A percentile compares a stretch with the other conserved stretches of the same genome.
phyloP scores from a whole-genome alignment of 1,140 invertebrate species.

The Vanessa tameamea region DNA sequence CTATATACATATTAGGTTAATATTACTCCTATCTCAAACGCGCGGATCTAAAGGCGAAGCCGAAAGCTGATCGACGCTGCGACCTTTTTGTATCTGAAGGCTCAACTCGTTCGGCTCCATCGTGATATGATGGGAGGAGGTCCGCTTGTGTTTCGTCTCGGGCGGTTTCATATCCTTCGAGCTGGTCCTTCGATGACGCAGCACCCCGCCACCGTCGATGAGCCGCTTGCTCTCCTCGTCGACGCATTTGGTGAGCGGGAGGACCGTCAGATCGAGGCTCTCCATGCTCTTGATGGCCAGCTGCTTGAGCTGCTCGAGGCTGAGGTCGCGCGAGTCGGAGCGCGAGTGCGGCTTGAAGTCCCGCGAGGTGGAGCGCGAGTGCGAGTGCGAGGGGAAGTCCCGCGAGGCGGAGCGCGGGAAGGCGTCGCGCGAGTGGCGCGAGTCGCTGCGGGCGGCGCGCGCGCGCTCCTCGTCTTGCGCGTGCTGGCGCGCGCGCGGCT shows the following conservation, averaged over 20 bases:
- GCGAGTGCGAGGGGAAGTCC: slow-evolving; percentile 50
- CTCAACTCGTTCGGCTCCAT: slow-evolving; percentile 68
- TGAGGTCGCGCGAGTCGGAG: slow-evolving; percentile 68
- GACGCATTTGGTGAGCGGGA: slow-evolving; percentile 60
- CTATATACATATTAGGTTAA: slow-evolving; percentile 30
- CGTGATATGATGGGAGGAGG: slow-evolving; percentile 75
- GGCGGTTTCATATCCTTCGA: slow-evolving; percentile 79
- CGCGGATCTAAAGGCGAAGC: slow-evolving; percentile 52
- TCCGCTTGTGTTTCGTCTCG: slow-evolving; percentile 67
- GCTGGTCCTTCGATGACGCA: slow-evolving; percentile 82
- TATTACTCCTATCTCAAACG: slow-evolving; percentile 41
- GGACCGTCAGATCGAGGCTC: slow-evolving; percentile 72
- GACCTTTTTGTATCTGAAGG: slow-evolving; percentile 66
- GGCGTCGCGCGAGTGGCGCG: slow-evolving; percentile 52
- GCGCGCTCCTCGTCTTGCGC: slow-evolving; percentile 64
- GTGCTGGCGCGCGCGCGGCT: slow-evolving; percentile 75
- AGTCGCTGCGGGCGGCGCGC: slow-evolving; percentile 54
- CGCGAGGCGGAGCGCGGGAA: slow-evolving; percentile 59
- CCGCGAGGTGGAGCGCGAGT: slow-evolving; percentile 62
- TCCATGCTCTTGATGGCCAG: slow-evolving; percentile 76
- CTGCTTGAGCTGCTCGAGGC: slow-evolving; percentile 71
- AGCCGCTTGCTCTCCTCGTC: slow-evolving; percentile 78
- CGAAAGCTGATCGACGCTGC: slow-evolving; percentile 69
- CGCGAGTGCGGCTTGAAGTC: slow-evolving; percentile 70
- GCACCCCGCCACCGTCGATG: slow-evolving; percentile 75